These are phyloP conservation scores for Gymnoscopelus microlampas DNA, from an alignment of 2,797 vertebrate genomes.

Conservation along the genomic window DNA sequence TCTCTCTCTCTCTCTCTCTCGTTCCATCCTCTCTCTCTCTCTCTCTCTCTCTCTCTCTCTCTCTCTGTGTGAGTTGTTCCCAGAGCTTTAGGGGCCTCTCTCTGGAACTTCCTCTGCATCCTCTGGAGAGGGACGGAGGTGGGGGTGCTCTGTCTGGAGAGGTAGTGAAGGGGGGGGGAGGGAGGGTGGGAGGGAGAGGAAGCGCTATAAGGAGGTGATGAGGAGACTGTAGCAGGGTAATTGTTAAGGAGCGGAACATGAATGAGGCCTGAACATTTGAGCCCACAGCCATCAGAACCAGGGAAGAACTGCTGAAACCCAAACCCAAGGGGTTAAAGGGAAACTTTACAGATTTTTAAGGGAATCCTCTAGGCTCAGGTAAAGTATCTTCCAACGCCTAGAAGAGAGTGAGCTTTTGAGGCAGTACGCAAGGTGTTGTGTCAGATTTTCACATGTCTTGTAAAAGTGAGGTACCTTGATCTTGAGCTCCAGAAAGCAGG, in stretches of 20 bases:
- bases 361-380: no score
- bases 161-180: not conserved
- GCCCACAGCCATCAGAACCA: slow-evolving; percentile 1
- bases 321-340: no score
- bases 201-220: no score
- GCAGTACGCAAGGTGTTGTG: no score
- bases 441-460: no score
- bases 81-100: slow-evolving; percentile 17
- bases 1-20: no score
- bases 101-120: slow-evolving; percentile 32
- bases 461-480: no score
- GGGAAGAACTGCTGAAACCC: not conserved
- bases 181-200: not conserved
- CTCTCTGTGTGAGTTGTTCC: slow-evolving; percentile 32
- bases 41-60: not conserved
- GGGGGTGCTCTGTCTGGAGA: not conserved
- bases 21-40: not conserved
- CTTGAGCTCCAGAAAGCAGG: not conserved
- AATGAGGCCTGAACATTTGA: slow-evolving; percentile 10
- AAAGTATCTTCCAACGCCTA: no score
- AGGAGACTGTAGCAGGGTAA: no score
- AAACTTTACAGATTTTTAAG: no score
- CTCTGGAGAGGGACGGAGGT: slow-evolving; percentile 2
- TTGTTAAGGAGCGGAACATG: no score
- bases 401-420: no score